Evolutionary conservation across 1,140 invertebrate genomes (phyloP), one percentile per base, ranked within the genome.

Genomic region (Eriocheir sinensis): DNA sequence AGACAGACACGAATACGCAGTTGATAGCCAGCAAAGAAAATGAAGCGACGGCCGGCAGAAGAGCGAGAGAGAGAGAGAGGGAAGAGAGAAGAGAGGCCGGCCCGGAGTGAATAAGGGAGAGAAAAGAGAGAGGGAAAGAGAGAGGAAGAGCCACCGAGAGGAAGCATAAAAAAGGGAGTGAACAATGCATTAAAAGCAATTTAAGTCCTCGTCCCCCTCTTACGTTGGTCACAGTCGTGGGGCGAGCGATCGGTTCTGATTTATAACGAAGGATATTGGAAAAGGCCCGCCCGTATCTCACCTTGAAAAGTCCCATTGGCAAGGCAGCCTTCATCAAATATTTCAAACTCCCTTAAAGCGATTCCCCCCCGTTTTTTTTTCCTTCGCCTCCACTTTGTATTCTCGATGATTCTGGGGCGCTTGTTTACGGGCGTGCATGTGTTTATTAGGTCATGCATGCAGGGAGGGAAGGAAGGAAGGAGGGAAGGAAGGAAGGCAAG

Each of bases 241-340:
- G 89, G 89, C 89, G 72, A 32, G 89, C 89, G 89, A 90, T 90
- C 89, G 60, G 72, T 90, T 90, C 89, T 90, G 89, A 90, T 90
- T 90, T 90, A 90, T 90, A 72, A 21, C 89, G 89, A 90, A 90
- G 89, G 89, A 90, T 90, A 90, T 90, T 90, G 89, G 89, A 90
- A 90, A 48, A 90, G 89, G 89, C 89, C 72, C 89, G 89, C 6
- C 89, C 89, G 41, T 90, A 90, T 90, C 89, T 90, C 53, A 90
- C 44, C 89, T 90, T 90, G 17, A 72, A 90, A 90, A 90, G 41
- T 90, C 89, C 89, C 89, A 90, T 90, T 90, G 89, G 89, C 53
- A 72, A 90, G 89, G 89, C 89, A 90, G 89, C 89, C 89, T 90
- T 90, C 89, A 90, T 90, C 89, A 90, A 90, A 90, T 90, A 90